A percentile compares a stretch with the other conserved stretches of the same genome.
phyloP scores from a whole-genome alignment of 2,888 invertebrate species.

The Leucozona laternaria region DNA sequence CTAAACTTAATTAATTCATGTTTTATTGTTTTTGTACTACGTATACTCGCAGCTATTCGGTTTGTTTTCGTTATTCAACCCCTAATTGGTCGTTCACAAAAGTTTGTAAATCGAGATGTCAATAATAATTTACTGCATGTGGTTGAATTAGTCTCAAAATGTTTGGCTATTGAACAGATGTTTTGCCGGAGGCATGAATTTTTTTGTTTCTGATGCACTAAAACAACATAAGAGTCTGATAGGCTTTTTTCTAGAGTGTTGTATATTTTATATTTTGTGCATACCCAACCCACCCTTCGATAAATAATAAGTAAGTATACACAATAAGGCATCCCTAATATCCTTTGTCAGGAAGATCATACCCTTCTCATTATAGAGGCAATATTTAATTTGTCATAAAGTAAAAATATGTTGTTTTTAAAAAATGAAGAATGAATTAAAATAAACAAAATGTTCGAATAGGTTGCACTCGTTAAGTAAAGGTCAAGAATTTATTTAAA shows the following conservation, averaged over 20 bases:
- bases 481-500: no score
- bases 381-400: background rate
- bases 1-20: no score
- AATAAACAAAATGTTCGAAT: no score
- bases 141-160: slow-evolving; percentile 75
- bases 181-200: slow-evolving; percentile 74
- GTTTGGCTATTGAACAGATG: slow-evolving; percentile 77
- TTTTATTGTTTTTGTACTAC: no score
- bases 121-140: slow-evolving; percentile 77
- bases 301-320: background rate
- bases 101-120: slow-evolving; percentile 68
- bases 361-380: background rate
- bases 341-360: background rate
- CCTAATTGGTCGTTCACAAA: slow-evolving; percentile 19
- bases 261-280: background rate
- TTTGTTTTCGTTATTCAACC: background rate
- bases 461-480: no score
- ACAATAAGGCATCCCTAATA: background rate
- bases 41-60: background rate
- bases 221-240: background rate
- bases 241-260: background rate
- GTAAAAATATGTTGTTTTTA: background rate
- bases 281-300: background rate
- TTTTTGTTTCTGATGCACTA: slow-evolving; percentile 12
- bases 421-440: no score